Evolutionary conservation across 2,113 vertebrate species (phyloP), one percentile per base, ranked within the genome.

Genomic region (Tor tambroides): DNA sequence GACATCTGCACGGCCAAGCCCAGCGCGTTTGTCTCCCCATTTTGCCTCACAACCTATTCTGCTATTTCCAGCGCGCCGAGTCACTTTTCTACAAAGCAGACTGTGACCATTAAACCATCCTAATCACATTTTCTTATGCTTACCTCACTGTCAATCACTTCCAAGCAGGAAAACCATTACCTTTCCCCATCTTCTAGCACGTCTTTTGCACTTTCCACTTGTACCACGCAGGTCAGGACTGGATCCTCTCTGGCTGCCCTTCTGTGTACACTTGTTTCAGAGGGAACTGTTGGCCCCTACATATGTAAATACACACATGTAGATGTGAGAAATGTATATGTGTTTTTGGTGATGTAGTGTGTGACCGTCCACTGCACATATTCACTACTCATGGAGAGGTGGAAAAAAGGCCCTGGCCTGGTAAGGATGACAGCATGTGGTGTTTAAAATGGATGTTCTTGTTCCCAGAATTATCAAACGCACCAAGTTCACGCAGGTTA

Each of bases 1-100:
- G 90, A 91, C 87, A 88, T 89, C 84, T 43, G 51, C 59, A 51
- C 51, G 69, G 85, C 87, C 87, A 87, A 89, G 87, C 91, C 87
- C 88, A 61, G 43, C 61, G 17, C 23, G 74, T 86, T 87, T 85
- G 65, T 21, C 85, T 90, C 84, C 59, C 59, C 80, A 85, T 80
- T 86, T 86, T 46, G 76, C 77, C 85, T 67, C 59, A 30, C 49
- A 32, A 71, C 43, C 85, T 69, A 67, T 56, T 72, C 38, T 80
- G 76, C 91, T 91, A 88, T 91, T 90, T 91, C 61, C 87, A 89
- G 87, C 74, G 2, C 17, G 32, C 30, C 67, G 35, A 84, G 80
- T 89, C 88, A 88, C 78, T 59, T 83, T 2, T 63, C 84, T 72
- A 76, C 85, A 21, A 87, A 86, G 80, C 69, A 87, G 51, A 76